Percentiles rank a stretch among this genome's conserved stretches.
These are phyloP conservation scores for Proterorhinus semilunaris DNA, from an alignment of 2,113 vertebrate species.

Conservation along the genomic window DNA sequence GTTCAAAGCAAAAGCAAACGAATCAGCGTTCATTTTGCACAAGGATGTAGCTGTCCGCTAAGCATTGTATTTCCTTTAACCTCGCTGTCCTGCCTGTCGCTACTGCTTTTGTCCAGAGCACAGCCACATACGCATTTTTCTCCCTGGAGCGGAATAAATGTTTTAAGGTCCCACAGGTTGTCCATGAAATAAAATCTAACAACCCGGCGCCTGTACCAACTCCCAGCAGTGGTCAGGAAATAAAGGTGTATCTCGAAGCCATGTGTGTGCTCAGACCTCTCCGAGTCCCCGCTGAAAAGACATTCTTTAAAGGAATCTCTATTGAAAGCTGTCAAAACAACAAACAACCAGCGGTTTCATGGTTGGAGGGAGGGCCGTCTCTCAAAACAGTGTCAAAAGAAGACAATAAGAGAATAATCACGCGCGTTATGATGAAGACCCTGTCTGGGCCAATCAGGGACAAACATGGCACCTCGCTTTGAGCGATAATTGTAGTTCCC, in stretches of 20 bases:
- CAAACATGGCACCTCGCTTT: conserved; percentile 31
- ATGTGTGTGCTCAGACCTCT: conserved; percentile 29
- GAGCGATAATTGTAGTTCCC: conserved; percentile 44
- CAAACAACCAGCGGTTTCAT: conserved; percentile 23
- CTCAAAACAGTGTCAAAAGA: conserved; percentile 33
- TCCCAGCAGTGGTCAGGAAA: conserved; percentile 31
- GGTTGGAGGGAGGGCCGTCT: conserved; percentile 1
- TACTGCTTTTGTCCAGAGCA: conserved; percentile 34
- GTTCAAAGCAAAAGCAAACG: not conserved
- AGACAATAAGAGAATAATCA: conserved; percentile 19
- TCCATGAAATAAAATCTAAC: conserved; percentile 61
- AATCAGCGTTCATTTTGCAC: conserved; percentile 26
- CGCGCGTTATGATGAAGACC: conserved; percentile 29
- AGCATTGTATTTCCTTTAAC: conserved; percentile 34
- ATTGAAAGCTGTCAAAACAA: conserved; percentile 15
- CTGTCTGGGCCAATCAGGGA: conserved; percentile 38
- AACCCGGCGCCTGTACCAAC: conserved; percentile 36
- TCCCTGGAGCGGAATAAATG: conserved; percentile 61
- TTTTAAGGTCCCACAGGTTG: conserved; percentile 54
- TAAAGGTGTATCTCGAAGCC: conserved; percentile 26
- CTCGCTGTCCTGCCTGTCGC: conserved; percentile 20
- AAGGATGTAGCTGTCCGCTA: conserved; percentile 25
- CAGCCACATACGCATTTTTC: conserved; percentile 42
- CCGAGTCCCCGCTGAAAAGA: conserved; percentile 35
- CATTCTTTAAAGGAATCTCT: conserved; percentile 5